Evolutionary conservation across 2,888 invertebrate species (phyloP).

Genomic region (Drosophila parthenogenetica): DNA sequence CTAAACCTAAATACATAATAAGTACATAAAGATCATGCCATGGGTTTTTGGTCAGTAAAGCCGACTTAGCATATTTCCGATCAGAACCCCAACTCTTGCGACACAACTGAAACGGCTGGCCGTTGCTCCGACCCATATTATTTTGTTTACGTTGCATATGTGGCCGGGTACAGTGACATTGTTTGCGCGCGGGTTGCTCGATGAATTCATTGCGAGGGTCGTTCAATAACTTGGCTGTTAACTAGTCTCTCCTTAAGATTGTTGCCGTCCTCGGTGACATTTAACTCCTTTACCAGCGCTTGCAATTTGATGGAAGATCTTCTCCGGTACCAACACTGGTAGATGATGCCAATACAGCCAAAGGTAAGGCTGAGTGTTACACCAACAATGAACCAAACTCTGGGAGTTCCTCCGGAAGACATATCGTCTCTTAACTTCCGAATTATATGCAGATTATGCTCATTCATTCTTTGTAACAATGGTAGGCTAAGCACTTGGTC

Average conservation of each 20-base stretch:
- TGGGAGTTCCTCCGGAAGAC: constrained; percentile 9
- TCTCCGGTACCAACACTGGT: no score
- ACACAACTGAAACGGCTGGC: background rate
- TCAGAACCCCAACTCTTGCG: background rate
- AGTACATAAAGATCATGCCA: background rate
- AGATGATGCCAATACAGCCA: no score
- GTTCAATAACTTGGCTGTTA: background rate
- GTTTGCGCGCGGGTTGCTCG: background rate
- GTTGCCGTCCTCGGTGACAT: no score
- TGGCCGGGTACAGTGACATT: background rate
- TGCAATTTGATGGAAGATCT: no score
- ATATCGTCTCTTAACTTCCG: constrained; percentile 18
- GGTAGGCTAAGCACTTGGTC: constrained; percentile 15
- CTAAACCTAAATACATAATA: background rate
- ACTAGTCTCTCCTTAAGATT: background rate
- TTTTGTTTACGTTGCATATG: no score
- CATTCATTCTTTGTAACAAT: constrained; percentile 24
- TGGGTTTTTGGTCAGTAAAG: background rate
- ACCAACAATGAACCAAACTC: constrained; percentile 20
- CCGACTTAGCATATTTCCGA: background rate
- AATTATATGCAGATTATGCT: constrained; percentile 16
- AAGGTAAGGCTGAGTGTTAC: no score
- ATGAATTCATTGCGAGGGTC: background rate
- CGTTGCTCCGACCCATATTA: no score
- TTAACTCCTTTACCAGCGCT: no score